Conservation (phyloP, 2,797 vertebrate genomes). For the Synanceia verrucosa region DNA sequence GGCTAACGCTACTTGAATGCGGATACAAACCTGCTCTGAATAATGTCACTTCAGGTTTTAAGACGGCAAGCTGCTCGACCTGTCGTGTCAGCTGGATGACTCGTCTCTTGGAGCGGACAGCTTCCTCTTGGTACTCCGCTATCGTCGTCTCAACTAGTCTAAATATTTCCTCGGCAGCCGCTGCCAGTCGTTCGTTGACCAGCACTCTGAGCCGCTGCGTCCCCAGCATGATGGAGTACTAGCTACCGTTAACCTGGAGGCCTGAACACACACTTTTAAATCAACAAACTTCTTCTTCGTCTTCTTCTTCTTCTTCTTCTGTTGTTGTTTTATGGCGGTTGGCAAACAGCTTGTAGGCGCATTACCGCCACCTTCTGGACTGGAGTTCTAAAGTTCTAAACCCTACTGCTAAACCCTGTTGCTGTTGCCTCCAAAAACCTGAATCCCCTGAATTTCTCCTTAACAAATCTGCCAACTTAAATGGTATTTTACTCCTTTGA, state of each 20-base stretch:
- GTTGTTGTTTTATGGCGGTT: too few species aligned
- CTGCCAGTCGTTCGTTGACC: constrained; percentile 21
- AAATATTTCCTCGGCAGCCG: constrained; percentile 30
- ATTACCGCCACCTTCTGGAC: too few species aligned
- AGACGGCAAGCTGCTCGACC: constrained; percentile 10
- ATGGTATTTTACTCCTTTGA: too few species aligned
- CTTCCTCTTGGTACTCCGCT: constrained; percentile 18
- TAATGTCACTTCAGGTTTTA: background rate
- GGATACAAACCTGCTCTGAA: constrained; percentile 14
- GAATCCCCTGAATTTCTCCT: too few species aligned
- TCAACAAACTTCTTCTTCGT: background rate
- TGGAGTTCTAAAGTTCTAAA: too few species aligned
- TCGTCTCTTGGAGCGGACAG: constrained; percentile 4
- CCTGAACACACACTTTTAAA: fast-evolving
- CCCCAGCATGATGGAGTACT: background rate
- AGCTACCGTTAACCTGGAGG: background rate
- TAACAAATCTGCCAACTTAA: too few species aligned
- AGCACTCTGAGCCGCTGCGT: constrained; percentile 15
- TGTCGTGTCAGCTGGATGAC: constrained; percentile 1
- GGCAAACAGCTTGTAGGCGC: too few species aligned
- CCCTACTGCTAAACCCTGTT: too few species aligned
- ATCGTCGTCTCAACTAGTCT: constrained; percentile 25
- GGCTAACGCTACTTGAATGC: background rate
- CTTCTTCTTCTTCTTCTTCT: too few species aligned
- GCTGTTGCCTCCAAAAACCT: too few species aligned